Conservation (phyloP, 2,888 invertebrate species). For the Hypsopygia costalis region DNA sequence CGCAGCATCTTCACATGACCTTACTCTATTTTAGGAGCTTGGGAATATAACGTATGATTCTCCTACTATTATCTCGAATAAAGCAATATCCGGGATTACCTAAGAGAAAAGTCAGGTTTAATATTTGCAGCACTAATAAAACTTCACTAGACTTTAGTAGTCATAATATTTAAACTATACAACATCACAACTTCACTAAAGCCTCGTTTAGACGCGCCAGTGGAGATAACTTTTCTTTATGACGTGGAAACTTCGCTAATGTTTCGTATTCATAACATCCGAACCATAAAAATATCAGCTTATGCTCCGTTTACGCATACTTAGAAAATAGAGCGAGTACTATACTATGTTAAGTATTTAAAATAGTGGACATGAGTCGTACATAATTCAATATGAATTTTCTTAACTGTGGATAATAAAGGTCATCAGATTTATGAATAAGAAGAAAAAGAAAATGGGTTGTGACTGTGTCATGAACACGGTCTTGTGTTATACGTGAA, state of each 20-base stretch:
- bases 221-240: slow-evolving; percentile 7
- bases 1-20: too few relatives aligned
- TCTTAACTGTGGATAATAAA: too few relatives aligned
- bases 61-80: too few relatives aligned
- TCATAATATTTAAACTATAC: slow-evolving; percentile 18
- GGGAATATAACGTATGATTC: too few relatives aligned
- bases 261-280: slow-evolving; percentile 25
- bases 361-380: too few relatives aligned
- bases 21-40: too few relatives aligned
- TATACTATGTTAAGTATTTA: background rate
- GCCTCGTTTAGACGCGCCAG: slow-evolving; percentile 26
- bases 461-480: too few relatives aligned
- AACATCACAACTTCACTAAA: slow-evolving; percentile 23
- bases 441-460: too few relatives aligned
- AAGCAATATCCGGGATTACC: too few relatives aligned
- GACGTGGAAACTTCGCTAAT: slow-evolving; percentile 8
- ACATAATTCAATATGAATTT: too few relatives aligned
- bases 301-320: background rate
- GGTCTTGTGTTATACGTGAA: too few relatives aligned
- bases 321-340: background rate
- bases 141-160: slow-evolving; percentile 1
- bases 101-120: background rate
- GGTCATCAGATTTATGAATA: too few relatives aligned
- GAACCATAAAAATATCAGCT: slow-evolving; percentile 6
- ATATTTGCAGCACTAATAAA: background rate